Conservation (phyloP, 2,113 vertebrate species). For the Platichthys flesus region DNA sequence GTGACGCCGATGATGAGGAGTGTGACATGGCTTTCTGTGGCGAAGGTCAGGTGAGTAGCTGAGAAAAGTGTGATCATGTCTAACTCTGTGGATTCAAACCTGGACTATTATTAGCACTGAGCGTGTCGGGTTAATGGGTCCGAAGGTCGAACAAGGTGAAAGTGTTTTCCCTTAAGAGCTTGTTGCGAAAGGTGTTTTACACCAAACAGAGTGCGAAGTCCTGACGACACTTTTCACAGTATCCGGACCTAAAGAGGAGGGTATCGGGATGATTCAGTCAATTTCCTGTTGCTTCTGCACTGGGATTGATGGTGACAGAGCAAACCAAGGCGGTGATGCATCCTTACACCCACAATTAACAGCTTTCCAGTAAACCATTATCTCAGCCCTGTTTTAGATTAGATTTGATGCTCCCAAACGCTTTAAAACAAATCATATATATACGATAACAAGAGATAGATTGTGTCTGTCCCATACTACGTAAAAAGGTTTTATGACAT, state of each 20-base stretch:
- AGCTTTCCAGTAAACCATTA: neutral
- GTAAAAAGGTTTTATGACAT: too few species aligned
- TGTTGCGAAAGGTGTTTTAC: slow-evolving; percentile 46
- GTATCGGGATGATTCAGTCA: neutral
- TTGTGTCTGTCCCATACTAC: too few species aligned
- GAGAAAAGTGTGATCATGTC: slow-evolving; percentile 10
- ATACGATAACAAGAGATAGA: too few species aligned
- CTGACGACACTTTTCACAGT: slow-evolving; percentile 15
- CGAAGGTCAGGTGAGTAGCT: neutral
- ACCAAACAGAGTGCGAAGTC: slow-evolving; percentile 5
- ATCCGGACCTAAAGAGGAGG: neutral
- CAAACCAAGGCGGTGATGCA: neutral
- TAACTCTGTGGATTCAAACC: slow-evolving; percentile 14
- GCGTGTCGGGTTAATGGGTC: slow-evolving; percentile 65
- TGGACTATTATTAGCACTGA: slow-evolving; percentile 58
- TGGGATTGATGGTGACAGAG: slow-evolving; percentile 15
- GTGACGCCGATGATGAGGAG: neutral
- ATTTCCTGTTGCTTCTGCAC: neutral
- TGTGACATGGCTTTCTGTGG: neutral
- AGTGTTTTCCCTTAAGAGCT: slow-evolving; percentile 58
- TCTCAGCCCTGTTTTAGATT: too few species aligned
- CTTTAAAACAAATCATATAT: too few species aligned
- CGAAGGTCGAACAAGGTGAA: slow-evolving; percentile 61
- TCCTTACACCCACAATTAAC: neutral
- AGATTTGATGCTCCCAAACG: too few species aligned